phyloP scores from a whole-genome alignment of 2,888 invertebrate species.

The Drosophila diplacantha region DNA sequence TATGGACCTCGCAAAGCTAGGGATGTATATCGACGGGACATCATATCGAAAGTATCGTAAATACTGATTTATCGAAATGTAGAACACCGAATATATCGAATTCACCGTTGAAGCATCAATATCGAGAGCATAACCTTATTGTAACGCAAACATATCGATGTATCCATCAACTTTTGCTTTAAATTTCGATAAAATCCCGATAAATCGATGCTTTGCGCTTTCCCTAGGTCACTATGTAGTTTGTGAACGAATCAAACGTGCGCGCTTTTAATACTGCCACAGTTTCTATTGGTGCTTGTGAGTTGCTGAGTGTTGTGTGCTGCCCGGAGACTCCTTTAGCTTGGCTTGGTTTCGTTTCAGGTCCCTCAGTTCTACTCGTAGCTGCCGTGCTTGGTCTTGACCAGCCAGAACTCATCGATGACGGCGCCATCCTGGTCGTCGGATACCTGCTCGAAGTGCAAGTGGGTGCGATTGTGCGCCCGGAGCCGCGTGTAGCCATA shows the following conservation, averaged over 20 bases:
- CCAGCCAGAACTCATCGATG: conserved; percentile 84
- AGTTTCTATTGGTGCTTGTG: conserved; percentile 35
- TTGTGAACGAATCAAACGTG: conserved; percentile 44
- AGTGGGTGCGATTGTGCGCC: conserved; percentile 88
- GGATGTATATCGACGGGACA: neutral
- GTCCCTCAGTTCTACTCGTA: conserved; percentile 46
- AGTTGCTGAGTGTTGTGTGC: neutral
- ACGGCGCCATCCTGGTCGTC: conserved; percentile 84
- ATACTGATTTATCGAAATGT: no score
- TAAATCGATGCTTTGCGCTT: neutral
- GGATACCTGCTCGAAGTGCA: conserved; percentile 92
- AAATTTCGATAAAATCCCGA: neutral
- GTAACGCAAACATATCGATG: no score
- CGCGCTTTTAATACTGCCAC: conserved; percentile 55
- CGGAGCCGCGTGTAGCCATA: conserved; percentile 95
- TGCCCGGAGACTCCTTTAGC: conserved; percentile 29
- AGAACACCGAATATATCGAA: neutral
- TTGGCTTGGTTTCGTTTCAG: conserved; percentile 9
- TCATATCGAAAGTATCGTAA: no score
- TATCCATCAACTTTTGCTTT: neutral
- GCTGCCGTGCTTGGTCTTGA: conserved; percentile 79
- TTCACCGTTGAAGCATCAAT: neutral
- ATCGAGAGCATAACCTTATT: no score
- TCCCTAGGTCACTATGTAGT: neutral
- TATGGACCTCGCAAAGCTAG: conserved; percentile 5